Conservation (phyloP, 2,888 invertebrate species). For the Glaucopsyche alexis region DNA sequence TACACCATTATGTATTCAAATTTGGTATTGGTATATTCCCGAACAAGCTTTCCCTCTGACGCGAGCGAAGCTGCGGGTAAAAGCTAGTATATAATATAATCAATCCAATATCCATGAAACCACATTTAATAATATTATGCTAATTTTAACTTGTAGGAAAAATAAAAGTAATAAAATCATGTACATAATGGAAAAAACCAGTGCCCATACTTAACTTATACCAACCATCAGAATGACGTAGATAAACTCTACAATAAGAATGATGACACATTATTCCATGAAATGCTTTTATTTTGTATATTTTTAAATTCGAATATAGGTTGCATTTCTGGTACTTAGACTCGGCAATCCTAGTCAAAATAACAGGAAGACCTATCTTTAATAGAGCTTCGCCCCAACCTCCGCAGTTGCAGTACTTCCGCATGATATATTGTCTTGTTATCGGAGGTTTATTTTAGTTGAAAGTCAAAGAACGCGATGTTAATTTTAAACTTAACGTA, state of each 20-base stretch:
- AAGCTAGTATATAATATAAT: too few species aligned
- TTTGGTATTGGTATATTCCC: too few species aligned
- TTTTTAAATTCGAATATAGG: background rate
- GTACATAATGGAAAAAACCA: background rate
- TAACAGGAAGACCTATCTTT: background rate
- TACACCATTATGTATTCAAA: too few species aligned
- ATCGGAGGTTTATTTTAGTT: too few species aligned
- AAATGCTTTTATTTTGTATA: background rate
- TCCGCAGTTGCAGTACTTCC: too few species aligned
- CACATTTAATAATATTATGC: background rate
- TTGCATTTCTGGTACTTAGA: background rate
- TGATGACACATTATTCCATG: background rate
- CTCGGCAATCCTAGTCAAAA: background rate
- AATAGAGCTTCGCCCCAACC: background rate
- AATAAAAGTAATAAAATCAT: background rate
- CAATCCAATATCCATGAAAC: background rate
- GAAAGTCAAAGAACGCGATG: too few species aligned
- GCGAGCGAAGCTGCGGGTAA: too few species aligned
- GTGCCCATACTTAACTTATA: background rate
- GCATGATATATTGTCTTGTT: too few species aligned
- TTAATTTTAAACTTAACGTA: conserved; percentile 40
- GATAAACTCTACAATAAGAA: background rate
- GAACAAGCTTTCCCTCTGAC: too few species aligned
- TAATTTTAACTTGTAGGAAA: background rate
- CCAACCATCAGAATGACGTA: background rate